These are phyloP conservation scores for Synanthedon tipuliformis DNA, from an alignment of 2,888 invertebrate species.

Conservation along the genomic window DNA sequence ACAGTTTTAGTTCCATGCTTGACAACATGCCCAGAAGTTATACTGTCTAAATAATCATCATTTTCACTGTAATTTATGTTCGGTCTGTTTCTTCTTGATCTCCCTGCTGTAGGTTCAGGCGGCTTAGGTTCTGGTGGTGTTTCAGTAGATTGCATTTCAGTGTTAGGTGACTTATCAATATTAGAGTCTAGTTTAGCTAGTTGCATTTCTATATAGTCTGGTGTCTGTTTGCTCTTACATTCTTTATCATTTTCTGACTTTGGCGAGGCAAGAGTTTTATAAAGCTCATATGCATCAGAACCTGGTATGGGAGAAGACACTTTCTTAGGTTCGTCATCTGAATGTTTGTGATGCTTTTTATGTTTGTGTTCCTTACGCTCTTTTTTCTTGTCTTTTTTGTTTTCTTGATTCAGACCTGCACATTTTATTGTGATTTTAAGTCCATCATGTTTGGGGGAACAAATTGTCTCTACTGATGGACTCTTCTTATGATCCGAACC, in stretches of 20 bases:
- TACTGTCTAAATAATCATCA: constrained; percentile 62
- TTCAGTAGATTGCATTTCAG: constrained; percentile 43
- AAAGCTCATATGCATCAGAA: constrained; percentile 61
- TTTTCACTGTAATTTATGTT: constrained; percentile 70
- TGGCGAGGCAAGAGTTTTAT: constrained; percentile 66
- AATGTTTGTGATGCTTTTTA: constrained; percentile 55
- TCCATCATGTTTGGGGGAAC: constrained; percentile 64
- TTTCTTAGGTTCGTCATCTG: constrained; percentile 43
- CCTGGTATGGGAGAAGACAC: constrained; percentile 63
- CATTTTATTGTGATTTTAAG: constrained; percentile 66
- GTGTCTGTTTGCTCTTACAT: constrained; percentile 22
- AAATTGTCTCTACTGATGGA: constrained; percentile 54
- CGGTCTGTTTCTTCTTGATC: constrained; percentile 57
- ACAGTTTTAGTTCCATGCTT: constrained; percentile 49
- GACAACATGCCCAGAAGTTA: constrained; percentile 47
- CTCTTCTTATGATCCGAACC: constrained; percentile 53
- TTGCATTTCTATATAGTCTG: constrained; percentile 50
- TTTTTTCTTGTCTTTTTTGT: constrained; percentile 57
- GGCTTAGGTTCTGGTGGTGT: constrained; percentile 54
- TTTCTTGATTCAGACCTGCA: constrained; percentile 44
- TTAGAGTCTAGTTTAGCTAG: constrained; percentile 46
- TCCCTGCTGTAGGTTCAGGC: constrained; percentile 41
- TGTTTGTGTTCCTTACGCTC: constrained; percentile 68
- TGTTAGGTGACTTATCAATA: constrained; percentile 33
- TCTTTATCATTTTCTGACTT: constrained; percentile 35